phyloP scores from a whole-genome alignment of 2,888 invertebrate species.

The Ormyrus thymus region DNA sequence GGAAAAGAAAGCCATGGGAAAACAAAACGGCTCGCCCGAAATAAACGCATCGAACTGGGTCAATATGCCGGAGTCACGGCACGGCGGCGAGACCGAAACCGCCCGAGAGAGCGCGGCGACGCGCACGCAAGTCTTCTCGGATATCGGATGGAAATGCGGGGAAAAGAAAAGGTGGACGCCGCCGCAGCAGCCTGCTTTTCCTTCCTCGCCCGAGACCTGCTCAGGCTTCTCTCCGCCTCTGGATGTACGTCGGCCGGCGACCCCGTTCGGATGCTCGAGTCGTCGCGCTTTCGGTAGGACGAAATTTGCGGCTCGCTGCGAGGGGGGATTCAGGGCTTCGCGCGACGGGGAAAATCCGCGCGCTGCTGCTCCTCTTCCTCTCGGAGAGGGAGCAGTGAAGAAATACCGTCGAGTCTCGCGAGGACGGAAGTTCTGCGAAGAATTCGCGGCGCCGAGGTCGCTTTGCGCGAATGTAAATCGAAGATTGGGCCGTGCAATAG shows the following conservation, averaged over 20 bases:
- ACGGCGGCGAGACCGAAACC: neutral
- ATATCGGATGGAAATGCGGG: conserved; percentile 25
- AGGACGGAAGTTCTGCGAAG: too few relatives aligned
- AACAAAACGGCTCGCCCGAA: conserved; percentile 9
- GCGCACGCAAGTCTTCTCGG: neutral
- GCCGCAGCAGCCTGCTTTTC: conserved; percentile 19
- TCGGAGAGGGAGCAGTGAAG: too few relatives aligned
- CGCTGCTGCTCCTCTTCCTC: conserved; percentile 4
- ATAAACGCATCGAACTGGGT: conserved; percentile 31
- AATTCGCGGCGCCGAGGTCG: neutral
- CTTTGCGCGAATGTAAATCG: neutral
- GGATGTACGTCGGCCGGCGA: too few relatives aligned
- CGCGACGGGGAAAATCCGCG: neutral
- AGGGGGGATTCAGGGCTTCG: neutral
- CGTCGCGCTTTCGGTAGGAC: conserved; percentile 20
- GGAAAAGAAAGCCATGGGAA: conserved; percentile 1
- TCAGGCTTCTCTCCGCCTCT: too few relatives aligned
- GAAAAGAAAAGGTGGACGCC: too few relatives aligned
- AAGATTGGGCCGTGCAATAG: too few relatives aligned
- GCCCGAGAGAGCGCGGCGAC: neutral
- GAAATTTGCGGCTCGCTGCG: conserved; percentile 38
- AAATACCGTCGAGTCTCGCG: too few relatives aligned
- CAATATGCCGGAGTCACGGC: conserved; percentile 40
- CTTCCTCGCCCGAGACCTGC: conserved; percentile 21
- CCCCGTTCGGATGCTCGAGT: too few relatives aligned